These are phyloP conservation scores for Ophion costatus DNA, from an alignment of 2,888 invertebrate genomes.

Conservation along the genomic window DNA sequence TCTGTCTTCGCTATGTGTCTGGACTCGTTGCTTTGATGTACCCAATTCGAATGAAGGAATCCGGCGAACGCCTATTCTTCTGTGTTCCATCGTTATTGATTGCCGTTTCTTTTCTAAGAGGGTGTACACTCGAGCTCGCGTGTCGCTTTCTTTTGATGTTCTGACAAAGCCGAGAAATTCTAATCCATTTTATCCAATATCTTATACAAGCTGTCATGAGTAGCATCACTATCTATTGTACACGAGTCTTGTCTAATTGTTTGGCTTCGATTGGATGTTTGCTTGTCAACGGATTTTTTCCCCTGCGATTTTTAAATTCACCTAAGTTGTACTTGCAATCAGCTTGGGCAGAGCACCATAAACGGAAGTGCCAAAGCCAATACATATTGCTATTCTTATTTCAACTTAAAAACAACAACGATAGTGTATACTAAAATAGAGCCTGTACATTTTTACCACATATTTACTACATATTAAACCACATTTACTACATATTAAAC, in stretches of 20 bases:
- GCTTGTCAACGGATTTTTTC: neutral
- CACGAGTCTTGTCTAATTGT: neutral
- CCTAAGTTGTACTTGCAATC: too few species aligned
- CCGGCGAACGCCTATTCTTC: constrained; percentile 79
- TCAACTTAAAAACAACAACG: too few species aligned
- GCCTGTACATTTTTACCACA: too few species aligned
- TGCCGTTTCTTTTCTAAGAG: constrained; percentile 77
- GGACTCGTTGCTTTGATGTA: constrained; percentile 82
- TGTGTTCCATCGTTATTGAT: constrained; percentile 82
- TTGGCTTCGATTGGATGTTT: neutral
- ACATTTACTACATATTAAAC: too few species aligned
- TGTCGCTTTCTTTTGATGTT: constrained; percentile 53
- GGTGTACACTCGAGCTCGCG: constrained; percentile 62
- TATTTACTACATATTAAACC: too few species aligned
- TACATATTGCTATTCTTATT: too few species aligned
- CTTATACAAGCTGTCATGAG: constrained; percentile 1
- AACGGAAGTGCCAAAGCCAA: too few species aligned
- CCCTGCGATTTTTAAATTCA: neutral
- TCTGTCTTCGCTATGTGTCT: constrained; percentile 70
- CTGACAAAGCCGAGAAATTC: constrained; percentile 21
- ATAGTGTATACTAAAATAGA: too few species aligned
- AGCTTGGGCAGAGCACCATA: too few species aligned
- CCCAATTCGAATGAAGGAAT: constrained; percentile 84
- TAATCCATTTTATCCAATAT: constrained; percentile 3
- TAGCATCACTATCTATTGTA: neutral